Evolutionary conservation across 2,113 vertebrate genomes (phyloP).

Genomic region (Callocephalon fimbriatum): DNA sequence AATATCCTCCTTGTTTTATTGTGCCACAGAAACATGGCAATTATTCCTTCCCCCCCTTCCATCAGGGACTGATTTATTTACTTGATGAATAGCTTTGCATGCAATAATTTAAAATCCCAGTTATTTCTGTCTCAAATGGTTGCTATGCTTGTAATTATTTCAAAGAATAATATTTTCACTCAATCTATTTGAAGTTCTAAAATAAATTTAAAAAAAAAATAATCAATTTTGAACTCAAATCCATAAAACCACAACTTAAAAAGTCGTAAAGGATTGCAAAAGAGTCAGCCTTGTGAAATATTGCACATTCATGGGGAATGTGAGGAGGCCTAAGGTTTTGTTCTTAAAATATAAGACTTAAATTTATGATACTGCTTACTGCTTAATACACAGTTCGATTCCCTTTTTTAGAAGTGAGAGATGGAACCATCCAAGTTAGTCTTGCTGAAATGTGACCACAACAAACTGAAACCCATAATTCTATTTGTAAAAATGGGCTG

Average conservation of each 20-base stretch:
- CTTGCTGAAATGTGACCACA: conserved; percentile 27
- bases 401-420: conserved; percentile 6
- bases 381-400: neutral
- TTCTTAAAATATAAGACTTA: conserved; percentile 32
- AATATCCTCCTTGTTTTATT: neutral
- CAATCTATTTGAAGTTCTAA: neutral
- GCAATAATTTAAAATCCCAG: conserved; percentile 12
- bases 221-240: neutral
- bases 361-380: conserved; percentile 15
- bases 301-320: neutral
- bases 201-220: neutral
- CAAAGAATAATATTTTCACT: conserved; percentile 31
- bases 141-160: conserved; percentile 41
- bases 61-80: conserved; percentile 32
- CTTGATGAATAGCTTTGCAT: neutral
- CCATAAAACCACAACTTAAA: neutral
- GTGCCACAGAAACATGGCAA: neutral
- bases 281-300: conserved; percentile 17
- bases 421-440: neutral
- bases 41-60: neutral
- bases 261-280: neutral
- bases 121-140: conserved; percentile 22
- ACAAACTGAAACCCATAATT: conserved; percentile 34
- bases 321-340: neutral
- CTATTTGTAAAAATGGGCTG: conserved; percentile 14